Conservation (phyloP, 2,113 vertebrate genomes). For the Agapornis roseicollis region DNA sequence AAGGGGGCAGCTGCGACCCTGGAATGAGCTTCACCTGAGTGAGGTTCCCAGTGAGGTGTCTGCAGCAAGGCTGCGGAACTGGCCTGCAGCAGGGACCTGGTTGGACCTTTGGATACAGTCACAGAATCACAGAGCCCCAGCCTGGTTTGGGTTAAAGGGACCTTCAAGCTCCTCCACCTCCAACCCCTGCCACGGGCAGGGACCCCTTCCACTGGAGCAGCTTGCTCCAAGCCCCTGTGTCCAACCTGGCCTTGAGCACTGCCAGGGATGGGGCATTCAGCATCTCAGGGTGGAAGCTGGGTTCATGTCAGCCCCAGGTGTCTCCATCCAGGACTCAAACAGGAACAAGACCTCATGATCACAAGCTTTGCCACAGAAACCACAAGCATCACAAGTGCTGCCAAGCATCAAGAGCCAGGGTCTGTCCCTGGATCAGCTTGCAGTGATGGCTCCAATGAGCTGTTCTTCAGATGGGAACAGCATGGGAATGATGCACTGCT, state of each 20-base stretch:
- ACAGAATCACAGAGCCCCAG: not conserved
- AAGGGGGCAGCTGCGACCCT: constrained; percentile 61
- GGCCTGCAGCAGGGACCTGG: not conserved
- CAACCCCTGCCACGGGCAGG: too few species aligned
- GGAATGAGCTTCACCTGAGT: constrained; percentile 33
- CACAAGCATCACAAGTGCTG: not conserved
- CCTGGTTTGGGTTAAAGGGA: not conserved
- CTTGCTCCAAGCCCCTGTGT: not conserved
- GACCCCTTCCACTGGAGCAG: not conserved
- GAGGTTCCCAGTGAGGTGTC: constrained; percentile 39
- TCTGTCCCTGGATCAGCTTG: not conserved
- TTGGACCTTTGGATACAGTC: not conserved
- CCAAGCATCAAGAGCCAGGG: not conserved
- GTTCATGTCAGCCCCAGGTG: not conserved
- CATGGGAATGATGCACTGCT: not conserved
- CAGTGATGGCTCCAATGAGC: not conserved
- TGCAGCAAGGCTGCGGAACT: not conserved
- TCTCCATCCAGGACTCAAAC: not conserved
- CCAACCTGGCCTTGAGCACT: not conserved
- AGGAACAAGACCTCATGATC: not conserved
- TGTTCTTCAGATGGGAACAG: not conserved
- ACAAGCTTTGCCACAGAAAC: not conserved
- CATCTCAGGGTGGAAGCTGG: not conserved
- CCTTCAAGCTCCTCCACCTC: too few species aligned
- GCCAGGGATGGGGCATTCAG: not conserved